These are phyloP conservation scores for Sthenelais limicola DNA, from an alignment of 2,888 invertebrate species.

Conservation along the genomic window DNA sequence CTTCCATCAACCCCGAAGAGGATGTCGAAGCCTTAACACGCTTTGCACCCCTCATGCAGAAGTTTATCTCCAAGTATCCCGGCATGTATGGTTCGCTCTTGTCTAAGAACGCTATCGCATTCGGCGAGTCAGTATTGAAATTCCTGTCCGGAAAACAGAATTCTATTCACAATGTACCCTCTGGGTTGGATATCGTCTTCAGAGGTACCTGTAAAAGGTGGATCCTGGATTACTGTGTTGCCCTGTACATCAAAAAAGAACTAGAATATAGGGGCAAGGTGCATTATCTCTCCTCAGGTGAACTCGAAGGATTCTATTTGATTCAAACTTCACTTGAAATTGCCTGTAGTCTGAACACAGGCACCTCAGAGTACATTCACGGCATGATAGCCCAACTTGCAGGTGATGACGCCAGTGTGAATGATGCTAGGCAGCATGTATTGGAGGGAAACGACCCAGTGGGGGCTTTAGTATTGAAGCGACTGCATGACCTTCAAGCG, in stretches of 20 bases:
- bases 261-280: not conserved
- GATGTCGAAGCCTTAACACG: no score
- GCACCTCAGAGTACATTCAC: not conserved
- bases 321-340: slow-evolving; percentile 18
- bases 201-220: not conserved
- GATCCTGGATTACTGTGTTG: slow-evolving; percentile 15
- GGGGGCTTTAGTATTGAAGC: slow-evolving; percentile 13
- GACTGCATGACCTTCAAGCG: slow-evolving; percentile 16
- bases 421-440: not conserved
- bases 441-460: not conserved
- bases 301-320: not conserved
- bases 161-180: not conserved
- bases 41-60: no score
- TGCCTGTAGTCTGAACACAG: not conserved
- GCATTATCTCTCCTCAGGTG: not conserved
- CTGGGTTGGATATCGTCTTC: not conserved
- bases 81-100: no score
- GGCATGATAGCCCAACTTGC: not conserved
- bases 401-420: not conserved
- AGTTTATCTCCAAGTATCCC: not conserved
- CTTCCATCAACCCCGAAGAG: not conserved
- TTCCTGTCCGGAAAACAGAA: slow-evolving; percentile 1
- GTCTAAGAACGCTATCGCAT: not conserved
- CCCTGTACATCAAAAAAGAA: not conserved
- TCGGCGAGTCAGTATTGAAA: slow-evolving; percentile 16